Base-by-base conservation (phyloP, 2,113 vertebrate genomes). In the Tragelaphus scriptus region DNA sequence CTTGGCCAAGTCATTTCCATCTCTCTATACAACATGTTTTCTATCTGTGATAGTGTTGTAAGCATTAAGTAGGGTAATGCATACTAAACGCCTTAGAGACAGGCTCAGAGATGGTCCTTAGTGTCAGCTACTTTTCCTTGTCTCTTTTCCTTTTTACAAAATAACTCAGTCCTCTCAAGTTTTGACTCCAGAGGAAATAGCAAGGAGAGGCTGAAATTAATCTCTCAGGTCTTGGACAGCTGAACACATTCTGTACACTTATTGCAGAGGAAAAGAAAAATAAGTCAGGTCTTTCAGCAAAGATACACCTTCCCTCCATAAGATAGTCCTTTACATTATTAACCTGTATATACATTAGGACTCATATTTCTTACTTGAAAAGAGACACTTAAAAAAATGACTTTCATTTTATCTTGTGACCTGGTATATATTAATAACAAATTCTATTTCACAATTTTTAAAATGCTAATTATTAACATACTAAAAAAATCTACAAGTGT, bases 401-500 rank as follows among this genome's bases (percentile, higher is more conserved):
- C 15, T 90, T 95, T 92, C 80, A 84, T 90, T 93, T 90, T 88
- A 40, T 95, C 36, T 94, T 93, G 30, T 94, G 86, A 93, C 13
- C 15, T 26, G 63, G 51, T 53, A 82, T 17, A 75, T 77, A 96
- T 12, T 55, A 89, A 10, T 55, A 61, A 92, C 26, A 90, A 90
- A 96, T 92, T 86, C 51, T 93, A 88, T 65, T 97, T 81, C 75
- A 84, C 63, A 14, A 96, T 92, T 90, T 96, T 80, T 30, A 44
- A 97, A 96, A 89, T 47, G 16, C 32, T 88, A 53, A 28, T 71
- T 65, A 88, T 88, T 93, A 94, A 93, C 51, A 91, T 61, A 96
- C 19, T 92, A 25, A 92, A 95, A 95, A 90, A 81, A 15, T 88
- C 89, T 91, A 90, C 58, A 58, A 87, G 28, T 80, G 56, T 56